Evolutionary conservation across 2,797 vertebrate genomes (phyloP).

Genomic region (Sciurus carolinensis): DNA sequence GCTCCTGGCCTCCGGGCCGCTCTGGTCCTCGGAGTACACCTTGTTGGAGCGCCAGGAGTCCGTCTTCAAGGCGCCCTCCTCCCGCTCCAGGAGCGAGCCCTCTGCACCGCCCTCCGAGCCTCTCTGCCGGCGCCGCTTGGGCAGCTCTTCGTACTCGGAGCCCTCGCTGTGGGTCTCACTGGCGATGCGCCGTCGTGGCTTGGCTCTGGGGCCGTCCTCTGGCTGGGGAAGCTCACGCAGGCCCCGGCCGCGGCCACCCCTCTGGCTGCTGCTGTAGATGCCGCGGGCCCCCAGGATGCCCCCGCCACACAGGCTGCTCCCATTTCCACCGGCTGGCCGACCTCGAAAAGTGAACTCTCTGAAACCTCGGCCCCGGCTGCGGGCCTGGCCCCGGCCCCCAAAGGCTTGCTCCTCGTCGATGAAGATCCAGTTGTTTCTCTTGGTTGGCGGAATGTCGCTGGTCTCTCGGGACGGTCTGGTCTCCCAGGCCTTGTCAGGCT

Average conservation of each 20-base stretch:
- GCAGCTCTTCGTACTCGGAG: conserved; percentile 98
- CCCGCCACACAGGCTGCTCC: conserved; percentile 80
- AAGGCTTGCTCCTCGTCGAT: conserved; percentile 99
- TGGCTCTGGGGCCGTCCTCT: conserved; percentile 95
- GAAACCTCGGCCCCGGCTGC: conserved; percentile 94
- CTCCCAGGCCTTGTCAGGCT: conserved; percentile 92
- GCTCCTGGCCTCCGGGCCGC: conserved; percentile 89
- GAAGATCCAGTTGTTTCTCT: conserved; percentile 99
- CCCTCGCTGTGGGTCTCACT: conserved; percentile 98
- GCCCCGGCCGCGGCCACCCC: conserved; percentile 91
- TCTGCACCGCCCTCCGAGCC: conserved; percentile 93
- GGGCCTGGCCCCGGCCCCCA: conserved; percentile 92
- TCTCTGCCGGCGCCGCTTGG: conserved; percentile 96
- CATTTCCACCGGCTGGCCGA: conserved; percentile 66
- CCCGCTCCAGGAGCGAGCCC: conserved; percentile 85
- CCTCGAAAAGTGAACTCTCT: conserved; percentile 95
- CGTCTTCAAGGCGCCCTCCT: conserved; percentile 91
- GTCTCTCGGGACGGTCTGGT: conserved; percentile 91
- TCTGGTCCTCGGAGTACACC: conserved; percentile 94
- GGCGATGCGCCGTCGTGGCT: conserved; percentile 95
- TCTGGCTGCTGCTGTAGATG: conserved; percentile 87
- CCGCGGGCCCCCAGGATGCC: conserved; percentile 81
- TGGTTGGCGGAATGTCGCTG: conserved; percentile 91
- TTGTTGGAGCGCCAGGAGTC: conserved; percentile 97
- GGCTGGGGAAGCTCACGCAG: conserved; percentile 92